Percentiles rank a stretch among this genome's conserved stretches.
phyloP scores from a whole-genome alignment of 2,888 invertebrate genomes.

The Scrobipalpa costella region DNA sequence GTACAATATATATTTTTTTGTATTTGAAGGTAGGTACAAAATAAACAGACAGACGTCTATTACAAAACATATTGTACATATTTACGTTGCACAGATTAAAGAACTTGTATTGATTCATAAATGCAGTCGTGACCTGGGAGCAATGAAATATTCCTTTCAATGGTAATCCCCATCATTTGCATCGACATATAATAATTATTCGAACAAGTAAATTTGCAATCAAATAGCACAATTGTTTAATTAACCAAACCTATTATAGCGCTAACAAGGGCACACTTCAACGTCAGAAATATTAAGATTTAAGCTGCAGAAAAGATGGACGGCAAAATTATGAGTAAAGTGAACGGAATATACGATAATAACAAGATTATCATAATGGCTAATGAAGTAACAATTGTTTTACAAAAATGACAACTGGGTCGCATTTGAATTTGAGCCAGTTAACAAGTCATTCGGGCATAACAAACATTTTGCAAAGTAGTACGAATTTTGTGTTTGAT shows the following conservation, averaged over 20 bases:
- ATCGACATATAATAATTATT: constrained; percentile 26
- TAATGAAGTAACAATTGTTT: background rate
- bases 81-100: background rate
- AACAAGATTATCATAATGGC: background rate
- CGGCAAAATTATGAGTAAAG: constrained; percentile 10
- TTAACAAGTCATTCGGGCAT: background rate
- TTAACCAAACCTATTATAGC: constrained; percentile 31
- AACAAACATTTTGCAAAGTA: background rate
- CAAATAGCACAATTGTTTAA: constrained; percentile 34
- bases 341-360: background rate
- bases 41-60: background rate
- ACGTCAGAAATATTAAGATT: constrained; percentile 26
- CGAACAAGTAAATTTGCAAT: constrained; percentile 38
- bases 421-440: background rate
- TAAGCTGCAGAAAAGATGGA: background rate
- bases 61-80: background rate
- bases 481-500: background rate
- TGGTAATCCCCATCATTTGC: constrained; percentile 27
- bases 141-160: constrained; percentile 33
- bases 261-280: constrained; percentile 41
- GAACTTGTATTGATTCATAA: constrained; percentile 22
- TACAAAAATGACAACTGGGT: background rate
- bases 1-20: too few species aligned
- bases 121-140: constrained; percentile 34
- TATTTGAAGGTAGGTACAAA: background rate